Percentiles rank a stretch among this genome's conserved stretches.
These are phyloP conservation scores for Drosophila nannoptera DNA, from an alignment of 1,140 invertebrate species.

Conservation along the genomic window DNA sequence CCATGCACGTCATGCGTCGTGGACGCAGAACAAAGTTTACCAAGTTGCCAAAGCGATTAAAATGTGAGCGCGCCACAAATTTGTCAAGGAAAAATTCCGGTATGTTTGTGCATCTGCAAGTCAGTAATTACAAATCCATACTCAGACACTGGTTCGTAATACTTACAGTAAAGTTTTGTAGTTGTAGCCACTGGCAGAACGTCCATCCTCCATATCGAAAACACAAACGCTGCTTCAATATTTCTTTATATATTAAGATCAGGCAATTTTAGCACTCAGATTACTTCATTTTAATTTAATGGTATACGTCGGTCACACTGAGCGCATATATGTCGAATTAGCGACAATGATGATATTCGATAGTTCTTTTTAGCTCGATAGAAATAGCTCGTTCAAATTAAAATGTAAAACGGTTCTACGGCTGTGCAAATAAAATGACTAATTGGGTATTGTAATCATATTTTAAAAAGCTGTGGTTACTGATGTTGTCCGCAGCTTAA, in stretches of 20 bases:
- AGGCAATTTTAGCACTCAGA: neutral
- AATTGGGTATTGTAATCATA: too few species aligned
- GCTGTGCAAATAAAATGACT: too few species aligned
- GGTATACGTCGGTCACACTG: neutral
- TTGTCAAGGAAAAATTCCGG: constrained; percentile 83
- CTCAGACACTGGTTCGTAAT: neutral
- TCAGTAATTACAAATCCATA: neutral
- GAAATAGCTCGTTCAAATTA: too few species aligned
- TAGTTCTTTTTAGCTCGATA: neutral
- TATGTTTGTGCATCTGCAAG: constrained; percentile 82
- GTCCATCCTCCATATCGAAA: constrained; percentile 45
- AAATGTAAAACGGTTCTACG: too few species aligned
- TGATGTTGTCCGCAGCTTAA: too few species aligned
- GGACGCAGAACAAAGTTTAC: constrained; percentile 82
- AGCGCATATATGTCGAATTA: neutral
- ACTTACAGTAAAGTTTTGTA: constrained; percentile 67
- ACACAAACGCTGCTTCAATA: too few species aligned
- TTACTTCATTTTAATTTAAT: neutral
- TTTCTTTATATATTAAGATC: too few species aligned
- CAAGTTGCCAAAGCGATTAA: constrained; percentile 83
- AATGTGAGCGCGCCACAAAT: constrained; percentile 83
- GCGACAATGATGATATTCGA: neutral
- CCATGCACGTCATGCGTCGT: constrained; percentile 81
- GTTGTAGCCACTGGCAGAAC: constrained; percentile 35
- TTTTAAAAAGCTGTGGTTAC: too few species aligned